These are phyloP conservation scores for Rachycentron canadum DNA, from an alignment of 2,797 vertebrate genomes.

Conservation along the genomic window DNA sequence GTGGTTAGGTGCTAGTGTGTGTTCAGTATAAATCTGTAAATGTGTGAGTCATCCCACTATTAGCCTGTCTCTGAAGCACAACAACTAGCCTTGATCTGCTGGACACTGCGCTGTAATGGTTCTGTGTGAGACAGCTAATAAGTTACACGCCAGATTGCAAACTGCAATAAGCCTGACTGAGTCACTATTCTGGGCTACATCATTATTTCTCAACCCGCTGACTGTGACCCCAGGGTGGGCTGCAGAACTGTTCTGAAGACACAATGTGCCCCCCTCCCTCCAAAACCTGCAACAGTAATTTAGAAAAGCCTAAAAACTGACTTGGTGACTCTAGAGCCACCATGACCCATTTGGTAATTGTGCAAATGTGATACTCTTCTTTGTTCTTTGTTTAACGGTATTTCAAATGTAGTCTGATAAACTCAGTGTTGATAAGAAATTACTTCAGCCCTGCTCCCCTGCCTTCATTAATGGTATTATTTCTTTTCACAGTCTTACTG, in stretches of 20 bases:
- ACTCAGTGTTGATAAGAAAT: slow-evolving; percentile 2
- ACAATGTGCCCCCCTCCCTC: neutral
- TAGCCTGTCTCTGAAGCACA: slow-evolving; percentile 66
- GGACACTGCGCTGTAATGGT: slow-evolving; percentile 67
- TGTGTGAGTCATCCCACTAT: slow-evolving; percentile 71
- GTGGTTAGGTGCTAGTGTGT: slow-evolving; percentile 13
- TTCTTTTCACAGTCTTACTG: neutral
- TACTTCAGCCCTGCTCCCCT: neutral
- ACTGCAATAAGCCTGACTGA: slow-evolving; percentile 64
- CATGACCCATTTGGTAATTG: neutral
- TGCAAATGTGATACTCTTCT: neutral
- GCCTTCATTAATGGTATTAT: slow-evolving; percentile 4
- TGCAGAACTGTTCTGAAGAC: slow-evolving; percentile 42
- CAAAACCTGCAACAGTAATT: slow-evolving; percentile 6
- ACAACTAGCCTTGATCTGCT: slow-evolving; percentile 69
- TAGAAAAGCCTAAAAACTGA: neutral
- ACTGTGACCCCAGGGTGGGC: slow-evolving; percentile 54
- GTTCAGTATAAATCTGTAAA: slow-evolving; percentile 39
- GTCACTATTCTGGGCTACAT: slow-evolving; percentile 64
- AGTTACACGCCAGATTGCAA: slow-evolving; percentile 70
- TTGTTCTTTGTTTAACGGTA: neutral
- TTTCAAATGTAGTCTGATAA: neutral
- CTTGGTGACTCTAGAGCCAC: neutral
- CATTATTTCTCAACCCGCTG: slow-evolving; percentile 61
- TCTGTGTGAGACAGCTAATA: slow-evolving; percentile 72